A percentile compares a stretch with the other conserved stretches of the same genome.
phyloP scores from a whole-genome alignment of 2,888 invertebrate species.

The Sturmia bella region DNA sequence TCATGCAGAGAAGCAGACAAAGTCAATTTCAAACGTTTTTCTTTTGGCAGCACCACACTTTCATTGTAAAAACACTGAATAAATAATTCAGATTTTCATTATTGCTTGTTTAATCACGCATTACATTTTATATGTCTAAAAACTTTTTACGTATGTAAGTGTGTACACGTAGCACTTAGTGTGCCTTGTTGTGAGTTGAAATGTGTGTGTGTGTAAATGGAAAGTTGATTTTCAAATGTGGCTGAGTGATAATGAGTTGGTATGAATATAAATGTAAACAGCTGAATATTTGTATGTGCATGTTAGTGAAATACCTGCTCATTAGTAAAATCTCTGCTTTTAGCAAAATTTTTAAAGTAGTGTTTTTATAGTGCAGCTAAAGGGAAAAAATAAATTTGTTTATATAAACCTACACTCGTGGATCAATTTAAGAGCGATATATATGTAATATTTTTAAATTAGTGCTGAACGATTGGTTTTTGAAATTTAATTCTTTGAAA shows the following conservation, averaged over 20 bases:
- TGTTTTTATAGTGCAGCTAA: slow-evolving; percentile 32
- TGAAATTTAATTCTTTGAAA: no score
- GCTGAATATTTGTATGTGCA: slow-evolving; percentile 21
- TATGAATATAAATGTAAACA: background rate
- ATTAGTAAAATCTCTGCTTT: slow-evolving; percentile 62
- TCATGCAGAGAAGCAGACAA: no score
- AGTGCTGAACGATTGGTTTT: no score
- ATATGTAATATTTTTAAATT: no score
- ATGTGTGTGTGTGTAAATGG: slow-evolving; percentile 11
- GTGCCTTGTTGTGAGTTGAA: background rate
- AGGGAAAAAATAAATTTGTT: slow-evolving; percentile 10
- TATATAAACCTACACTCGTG: background rate
- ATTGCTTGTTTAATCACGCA: slow-evolving; percentile 56
- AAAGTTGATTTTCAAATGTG: slow-evolving; percentile 1
- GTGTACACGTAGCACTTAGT: background rate
- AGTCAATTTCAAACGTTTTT: background rate
- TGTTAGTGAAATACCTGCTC: slow-evolving; percentile 54
- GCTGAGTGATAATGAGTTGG: background rate
- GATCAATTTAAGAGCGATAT: no score
- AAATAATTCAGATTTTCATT: slow-evolving; percentile 23
- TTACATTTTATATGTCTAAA: slow-evolving; percentile 51
- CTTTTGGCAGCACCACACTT: background rate
- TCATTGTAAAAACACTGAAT: background rate
- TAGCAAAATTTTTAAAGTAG: slow-evolving; percentile 52
- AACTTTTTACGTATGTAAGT: slow-evolving; percentile 9